Evolutionary conservation across 1,140 invertebrate genomes (phyloP), one percentile per base, ranked within the genome.

Genomic region (Fopius arisanus): DNA sequence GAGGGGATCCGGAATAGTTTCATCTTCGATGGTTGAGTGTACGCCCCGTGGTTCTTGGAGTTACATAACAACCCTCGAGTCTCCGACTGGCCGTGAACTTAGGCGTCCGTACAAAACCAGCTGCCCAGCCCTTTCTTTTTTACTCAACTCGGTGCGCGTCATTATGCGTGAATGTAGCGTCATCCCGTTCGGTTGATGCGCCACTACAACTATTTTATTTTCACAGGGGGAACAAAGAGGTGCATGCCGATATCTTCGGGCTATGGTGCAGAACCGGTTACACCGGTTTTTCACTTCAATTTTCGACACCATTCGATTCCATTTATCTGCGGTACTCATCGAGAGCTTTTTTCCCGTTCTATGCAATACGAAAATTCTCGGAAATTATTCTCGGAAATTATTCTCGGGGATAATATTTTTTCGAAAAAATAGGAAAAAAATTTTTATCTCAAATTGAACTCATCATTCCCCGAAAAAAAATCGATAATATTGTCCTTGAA

Each of bases 71-170:
- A 78, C 78, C 78, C 66, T 37, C 75, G 62, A 75, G 40, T 21
- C 41, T 70, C 67, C 83, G 82, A 84, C 84, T 86, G 85, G 82
- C 86, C 86, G 85, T 88, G 86, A 87, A 88, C 86, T 88, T 88
- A 87, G 78, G 77, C 75, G 76, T 78, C 74, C 33, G 78, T 26
- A 76, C 78, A 74, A 68, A 74, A 75, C 63, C 75, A 76, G 75
- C 71, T 76, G 75, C 75, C 31, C 66, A 67, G 77, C 75, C 75
- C 75, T 81, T 79, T 80, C 65, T 70, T 74, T 69, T 73, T 54
- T 19, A 40, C 54, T 67, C 40, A 21, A 26, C 54, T 26, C 54
- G 23, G 23, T 21, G 23, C 23, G 43, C 43, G 43, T 59, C 29
- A 51, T 29, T 70, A 54, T 70, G 48, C 68, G 68, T 26, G 48